Evolutionary conservation across 2,888 invertebrate genomes (phyloP), one percentile per base, ranked within the genome.

Genomic region (Megalurothrips usitatus): DNA sequence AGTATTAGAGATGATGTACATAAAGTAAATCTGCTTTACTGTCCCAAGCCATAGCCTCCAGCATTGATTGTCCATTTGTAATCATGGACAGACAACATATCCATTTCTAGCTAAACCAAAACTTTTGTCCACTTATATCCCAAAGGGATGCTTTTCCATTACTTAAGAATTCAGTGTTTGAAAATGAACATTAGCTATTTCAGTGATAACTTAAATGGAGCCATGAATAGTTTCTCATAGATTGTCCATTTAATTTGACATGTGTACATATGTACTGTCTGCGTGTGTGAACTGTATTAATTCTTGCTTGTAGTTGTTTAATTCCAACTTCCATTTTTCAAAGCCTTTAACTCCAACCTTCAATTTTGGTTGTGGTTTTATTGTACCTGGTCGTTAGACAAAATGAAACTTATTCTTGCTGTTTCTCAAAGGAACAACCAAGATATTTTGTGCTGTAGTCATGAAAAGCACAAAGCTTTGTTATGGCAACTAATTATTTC

Each of bases 401-500:
- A 75, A 11, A 75, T 23, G 68, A 75, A 26, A 12, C 68, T 58
- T 58, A 6, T 75, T 12, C 68, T 23, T 11, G 34, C 34, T 26
- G 68, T 75, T 75, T 23, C 58, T 58, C 68, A 75, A 26, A 75
- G 26, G 12, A 58, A 75, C n/a, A 75, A 11, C 68, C 23, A 75
- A 26, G 68, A 23, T 14, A 58, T 12, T 26, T 75, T 75, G 68
- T 75, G 68, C 68, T 75, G 68, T 26, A 75, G 68, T 75, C 68
- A 75, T 26, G n/a, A 10, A 26, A 26, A 75, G 68, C 68, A 75
- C 68, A 75, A 19, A 23, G 68, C 68, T 75, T 75, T 23, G 68
- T 75, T 75, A 75, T 58, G 58, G 58, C 58, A 58, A 19, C 58
- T 58, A 19, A 58, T 19, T 19, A 58, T 4, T 14, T 58, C 19